Percentiles rank a stretch among this genome's conserved stretches.
Evolutionary conservation across 2,113 vertebrate genomes (phyloP).

Genomic region (Opisthocomus hoazin): DNA sequence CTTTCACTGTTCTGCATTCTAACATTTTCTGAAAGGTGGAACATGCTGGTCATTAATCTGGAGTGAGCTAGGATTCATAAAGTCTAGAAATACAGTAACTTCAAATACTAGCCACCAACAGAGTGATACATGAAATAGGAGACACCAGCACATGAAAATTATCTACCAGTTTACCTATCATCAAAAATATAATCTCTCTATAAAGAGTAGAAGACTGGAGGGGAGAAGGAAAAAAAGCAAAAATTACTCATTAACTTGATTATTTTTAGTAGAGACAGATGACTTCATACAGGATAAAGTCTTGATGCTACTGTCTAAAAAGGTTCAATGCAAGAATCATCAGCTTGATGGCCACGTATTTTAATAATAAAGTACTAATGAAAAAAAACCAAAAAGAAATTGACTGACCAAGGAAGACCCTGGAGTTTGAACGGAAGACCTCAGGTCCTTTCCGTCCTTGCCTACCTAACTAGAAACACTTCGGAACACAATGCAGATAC

Average conservation of each 20-base stretch:
- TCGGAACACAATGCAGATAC: not conserved
- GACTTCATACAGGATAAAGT: not conserved
- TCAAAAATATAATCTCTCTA: not conserved
- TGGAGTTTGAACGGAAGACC: not conserved
- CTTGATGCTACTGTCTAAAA: not conserved
- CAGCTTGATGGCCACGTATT: not conserved
- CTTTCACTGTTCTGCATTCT: not conserved
- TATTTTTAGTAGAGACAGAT: not conserved
- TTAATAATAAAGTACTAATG: not conserved
- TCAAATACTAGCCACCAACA: not conserved
- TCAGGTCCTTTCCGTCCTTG: not conserved
- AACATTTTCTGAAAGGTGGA: not conserved
- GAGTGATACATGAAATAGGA: not conserved
- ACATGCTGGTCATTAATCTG: not conserved
- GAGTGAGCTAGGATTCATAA: not conserved
- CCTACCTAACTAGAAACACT: not conserved
- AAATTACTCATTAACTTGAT: not conserved
- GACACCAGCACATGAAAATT: not conserved
- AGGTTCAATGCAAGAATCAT: not conserved
- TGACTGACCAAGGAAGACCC: not conserved
- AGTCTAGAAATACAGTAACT: not conserved
- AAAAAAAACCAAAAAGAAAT: not conserved
- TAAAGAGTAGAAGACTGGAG: not conserved
- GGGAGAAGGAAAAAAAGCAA: accelerated
- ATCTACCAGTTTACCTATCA: not conserved